Evolutionary conservation across 1,140 invertebrate genomes (phyloP), one percentile per base, ranked within the genome.

Genomic region (Oedothorax gibbosus): DNA sequence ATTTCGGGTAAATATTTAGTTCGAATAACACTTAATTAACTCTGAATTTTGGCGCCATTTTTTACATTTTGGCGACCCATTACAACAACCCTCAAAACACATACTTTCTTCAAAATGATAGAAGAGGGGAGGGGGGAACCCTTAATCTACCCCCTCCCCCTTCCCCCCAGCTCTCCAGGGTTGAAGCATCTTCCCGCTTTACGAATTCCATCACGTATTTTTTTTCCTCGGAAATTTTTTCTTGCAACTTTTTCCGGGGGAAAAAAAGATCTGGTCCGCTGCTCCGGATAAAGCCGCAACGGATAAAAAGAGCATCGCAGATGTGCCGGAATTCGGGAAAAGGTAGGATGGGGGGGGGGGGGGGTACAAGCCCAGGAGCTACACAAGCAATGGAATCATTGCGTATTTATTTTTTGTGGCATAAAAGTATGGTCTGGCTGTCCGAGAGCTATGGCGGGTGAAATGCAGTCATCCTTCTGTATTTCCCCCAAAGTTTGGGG

Each of bases 201-300:
- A 73, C 53, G 69, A 82, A 73, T 82, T 82, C 80, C 69, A 82
- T 82, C 80, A 82, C 80, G 80, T 82, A 56, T 82, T 54, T 72
- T 62, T 73, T 75, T 75, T 75, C 53, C 53, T 62, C n/a, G 0
- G 20, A 68, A 68, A 68, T 11, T n/a, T 12, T 57, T 53, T 71
- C 8, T 21, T n/a, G 64, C 18, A n/a, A n/a, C 51, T 75, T 75
- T 81, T 71, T 60, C 35, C 15, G 20, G 56, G 60, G 20, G 60
- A 54, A 51, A 64, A 51, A 62, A 56, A 79, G 77, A n/a, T 53
- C 66, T 60, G 57, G 69, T 54, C 62, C 12, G 78, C 21, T 82
- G 80, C 56, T 64, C 80, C 56, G 80, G 35, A 35, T 35, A 35
- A 35, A 35, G 35, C 35, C 1, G 35, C 35, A 2, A 5, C 20